Conservation (phyloP, 2,113 vertebrate genomes). For the Heptranchias perlo region DNA sequence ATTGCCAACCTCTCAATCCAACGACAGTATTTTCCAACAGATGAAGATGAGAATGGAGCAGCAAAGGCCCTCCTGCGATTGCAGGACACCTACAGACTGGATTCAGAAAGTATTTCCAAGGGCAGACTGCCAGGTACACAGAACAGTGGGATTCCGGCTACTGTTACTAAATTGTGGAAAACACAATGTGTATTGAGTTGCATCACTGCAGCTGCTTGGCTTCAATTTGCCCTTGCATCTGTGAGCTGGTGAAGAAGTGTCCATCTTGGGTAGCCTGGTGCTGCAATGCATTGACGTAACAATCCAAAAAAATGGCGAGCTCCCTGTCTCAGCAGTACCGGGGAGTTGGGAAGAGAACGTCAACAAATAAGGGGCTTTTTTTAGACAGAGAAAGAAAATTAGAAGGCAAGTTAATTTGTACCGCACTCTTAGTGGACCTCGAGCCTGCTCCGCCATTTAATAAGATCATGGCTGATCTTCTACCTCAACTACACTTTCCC, state of each 20-base stretch:
- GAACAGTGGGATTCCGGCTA: neutral
- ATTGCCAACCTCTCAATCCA: conserved; percentile 87
- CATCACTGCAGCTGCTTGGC: neutral
- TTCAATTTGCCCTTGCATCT: too few relatives aligned
- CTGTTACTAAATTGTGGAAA: neutral
- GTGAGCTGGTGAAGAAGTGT: neutral
- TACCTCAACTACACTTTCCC: too few relatives aligned
- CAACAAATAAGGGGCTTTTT: neutral
- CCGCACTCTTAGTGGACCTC: neutral
- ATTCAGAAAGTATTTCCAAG: conserved; percentile 80
- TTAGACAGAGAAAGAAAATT: neutral
- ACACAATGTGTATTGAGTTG: neutral
- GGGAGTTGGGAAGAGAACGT: neutral
- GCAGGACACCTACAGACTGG: conserved; percentile 91
- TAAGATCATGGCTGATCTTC: too few relatives aligned
- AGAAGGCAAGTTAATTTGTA: neutral
- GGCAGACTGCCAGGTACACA: conserved; percentile 80
- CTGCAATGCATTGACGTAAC: neutral
- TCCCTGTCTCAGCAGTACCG: neutral
- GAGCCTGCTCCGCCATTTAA: too few relatives aligned
- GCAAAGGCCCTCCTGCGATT: conserved; percentile 93
- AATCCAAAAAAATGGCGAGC: neutral
- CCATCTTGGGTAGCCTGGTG: neutral
- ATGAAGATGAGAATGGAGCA: conserved; percentile 85
- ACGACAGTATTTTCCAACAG: conserved; percentile 82